Percentiles rank a stretch among this genome's conserved stretches.
Evolutionary conservation across 2,888 invertebrate genomes (phyloP).

Genomic region (Graphium colonna): DNA sequence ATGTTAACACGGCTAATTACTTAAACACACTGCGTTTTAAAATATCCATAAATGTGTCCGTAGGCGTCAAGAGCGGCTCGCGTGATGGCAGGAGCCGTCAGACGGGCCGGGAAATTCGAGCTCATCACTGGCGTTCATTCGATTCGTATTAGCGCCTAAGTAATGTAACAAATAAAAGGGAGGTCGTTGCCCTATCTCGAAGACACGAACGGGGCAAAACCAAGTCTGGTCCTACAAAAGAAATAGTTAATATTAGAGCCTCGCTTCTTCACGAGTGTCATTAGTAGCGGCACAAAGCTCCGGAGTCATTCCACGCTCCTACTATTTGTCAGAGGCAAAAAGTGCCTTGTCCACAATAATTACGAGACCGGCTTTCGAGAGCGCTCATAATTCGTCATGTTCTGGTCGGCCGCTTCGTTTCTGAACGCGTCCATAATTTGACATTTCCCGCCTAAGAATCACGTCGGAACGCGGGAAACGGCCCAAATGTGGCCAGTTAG

Average conservation of each 20-base stretch:
- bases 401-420: constrained; percentile 74
- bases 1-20: constrained; percentile 30
- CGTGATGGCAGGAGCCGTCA: constrained; percentile 62
- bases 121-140: constrained; percentile 65
- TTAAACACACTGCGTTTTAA: constrained; percentile 27
- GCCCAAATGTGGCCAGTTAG: neutral
- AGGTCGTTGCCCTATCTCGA: constrained; percentile 68
- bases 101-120: constrained; percentile 65
- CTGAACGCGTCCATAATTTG: constrained; percentile 75
- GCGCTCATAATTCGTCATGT: constrained; percentile 77
- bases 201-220: constrained; percentile 58
- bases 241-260: constrained; percentile 76
- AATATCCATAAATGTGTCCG: constrained; percentile 56
- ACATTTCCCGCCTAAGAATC: constrained; percentile 66
- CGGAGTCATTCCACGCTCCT: constrained; percentile 72
- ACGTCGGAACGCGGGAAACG: constrained; percentile 54
- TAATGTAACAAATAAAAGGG: constrained; percentile 72
- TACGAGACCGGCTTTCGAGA: constrained; percentile 75
- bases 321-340: constrained; percentile 79
- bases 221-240: constrained; percentile 69
- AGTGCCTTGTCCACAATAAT: constrained; percentile 79
- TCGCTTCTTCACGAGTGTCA: constrained; percentile 66
- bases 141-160: constrained; percentile 73
- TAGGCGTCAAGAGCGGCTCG: constrained; percentile 60
- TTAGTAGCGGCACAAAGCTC: constrained; percentile 75